A percentile compares a stretch with the other conserved stretches of the same genome.
These are phyloP conservation scores for Oophaga pumilio DNA, from an alignment of 2,113 vertebrate genomes.

Conservation along the genomic window DNA sequence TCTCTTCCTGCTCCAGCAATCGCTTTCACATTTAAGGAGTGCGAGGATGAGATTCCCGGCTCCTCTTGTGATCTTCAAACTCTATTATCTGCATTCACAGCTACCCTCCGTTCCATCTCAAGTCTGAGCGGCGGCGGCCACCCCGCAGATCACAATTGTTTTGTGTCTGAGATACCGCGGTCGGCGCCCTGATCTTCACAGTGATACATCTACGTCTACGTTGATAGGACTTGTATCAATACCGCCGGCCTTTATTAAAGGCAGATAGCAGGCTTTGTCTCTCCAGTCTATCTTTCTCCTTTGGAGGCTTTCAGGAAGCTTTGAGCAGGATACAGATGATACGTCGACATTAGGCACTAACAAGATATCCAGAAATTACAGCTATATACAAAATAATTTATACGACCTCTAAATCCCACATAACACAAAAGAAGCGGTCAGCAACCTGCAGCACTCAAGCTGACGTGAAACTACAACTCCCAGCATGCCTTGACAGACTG, in stretches of 20 bases:
- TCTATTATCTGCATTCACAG: constrained; percentile 52
- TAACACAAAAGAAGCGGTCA: not conserved
- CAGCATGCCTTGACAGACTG: no score
- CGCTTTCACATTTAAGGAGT: not conserved
- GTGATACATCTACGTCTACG: not conserved
- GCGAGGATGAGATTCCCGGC: not conserved
- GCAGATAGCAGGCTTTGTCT: constrained; percentile 10
- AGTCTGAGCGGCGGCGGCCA: constrained; percentile 5
- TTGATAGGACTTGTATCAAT: constrained; percentile 32
- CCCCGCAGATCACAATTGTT: constrained; percentile 41
- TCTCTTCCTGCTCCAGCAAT: constrained; percentile 4
- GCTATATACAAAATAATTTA: not conserved
- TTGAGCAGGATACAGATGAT: not conserved
- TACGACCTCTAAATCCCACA: not conserved
- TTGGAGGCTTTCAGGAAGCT: not conserved
- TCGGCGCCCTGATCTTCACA: not conserved
- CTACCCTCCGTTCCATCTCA: constrained; percentile 18
- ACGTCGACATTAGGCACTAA: not conserved
- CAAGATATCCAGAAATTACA: not conserved
- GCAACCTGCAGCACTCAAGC: no score
- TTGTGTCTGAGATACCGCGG: constrained; percentile 4
- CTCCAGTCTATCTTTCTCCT: constrained; percentile 20
- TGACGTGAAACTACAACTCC: no score
- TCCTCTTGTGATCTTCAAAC: constrained; percentile 39
- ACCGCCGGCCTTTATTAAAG: not conserved